Base-by-base conservation (phyloP, 2,888 invertebrate species). In the Periphyllus acericola region DNA sequence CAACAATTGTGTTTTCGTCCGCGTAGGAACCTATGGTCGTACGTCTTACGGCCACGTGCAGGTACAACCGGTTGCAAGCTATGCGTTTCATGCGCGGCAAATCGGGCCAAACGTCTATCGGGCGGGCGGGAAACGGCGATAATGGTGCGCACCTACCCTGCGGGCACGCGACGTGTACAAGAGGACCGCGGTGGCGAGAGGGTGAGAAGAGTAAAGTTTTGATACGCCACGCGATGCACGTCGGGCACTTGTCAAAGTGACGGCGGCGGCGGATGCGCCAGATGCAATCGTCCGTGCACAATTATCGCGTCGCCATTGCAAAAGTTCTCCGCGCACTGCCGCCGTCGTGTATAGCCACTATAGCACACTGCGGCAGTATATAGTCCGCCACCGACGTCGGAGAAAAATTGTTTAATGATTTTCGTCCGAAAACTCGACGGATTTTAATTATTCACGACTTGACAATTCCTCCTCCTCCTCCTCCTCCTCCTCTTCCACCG, bases 231-330 rank as follows among this genome's bases (percentile, higher is more conserved):
- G 36, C 32, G 66, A 75, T 76, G 55, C 80, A 74, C 84, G 79
- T 46, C 66, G 86, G 79, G 71, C 81, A 87, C 81, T 81, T 66
- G 81, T 87, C 87, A 87, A 75, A 87, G 29, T 40, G 52, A 14
- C 55, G 36, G 71, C 17, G 32, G 84, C 9, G 87, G 72, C 74
- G 79, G 79, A 87, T 75, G 80, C 81, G 87, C 87, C 87, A 81
- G 87, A 87, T 87, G 87, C 87, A 87, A 87, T 81, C 81, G 87
- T 72, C 87, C 80, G 55, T 87, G 87, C 79, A 86, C 87, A 81
- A 81, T 87, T 87, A 81, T 87, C 52, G 11, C 80, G n/a, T 32
- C 81, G 74, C 34, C 68, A 34, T 81, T 34, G 81, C 80, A 8
- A 80, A 81, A 87, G 60, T 80, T 81, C 76, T 40, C 29, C 46